Base-by-base conservation (phyloP, 2,797 vertebrate genomes). In the Prionace glauca region DNA sequence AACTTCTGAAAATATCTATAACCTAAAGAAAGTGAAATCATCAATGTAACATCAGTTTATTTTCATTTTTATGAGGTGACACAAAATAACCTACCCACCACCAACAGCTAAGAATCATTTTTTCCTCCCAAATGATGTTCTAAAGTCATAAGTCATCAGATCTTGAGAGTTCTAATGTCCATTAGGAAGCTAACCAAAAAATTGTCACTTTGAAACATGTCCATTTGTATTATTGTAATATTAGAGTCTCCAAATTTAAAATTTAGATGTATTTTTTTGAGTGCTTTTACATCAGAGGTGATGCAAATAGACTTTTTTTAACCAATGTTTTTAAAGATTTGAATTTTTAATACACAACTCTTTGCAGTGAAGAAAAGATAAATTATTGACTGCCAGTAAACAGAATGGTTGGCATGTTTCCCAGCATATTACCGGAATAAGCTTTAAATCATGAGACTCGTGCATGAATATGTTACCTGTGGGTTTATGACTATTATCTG, bases 391-490 rank as follows among this genome's bases (percentile, higher is more conserved):
- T 94, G 26, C 93, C 41, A 74, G 22, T 94, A 72, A 94, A 71
- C 93, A 72, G 50, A 94, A 93, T 69, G 20, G 71, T 60, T 95
- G 71, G 41, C 71, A 95, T 60, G 22, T 77, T 95, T 29, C 71
- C 45, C 26, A 1, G 45, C 29, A 26, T 29, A 95, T 56, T 95
- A 22, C 3, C 18, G 67, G 69, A 91, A 74, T 71, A 16, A 9
- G 41, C 67, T 74, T 41, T 69, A 77, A 95, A 74, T 50, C 45
- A n/a, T 50, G 24, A 18, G 0, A 74, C 71, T 77, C 14, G 50
- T 26, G 69, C 32, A 72, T 12, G 69, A 50, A 72, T 45, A 2
- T 94, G 26, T 45, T 71, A 22, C 72, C 41, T 26, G 32, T 29
- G 11, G n/a, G 45, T 69, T 93, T 74, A 12, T 90, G 92, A 72